Evolutionary conservation across 2,888 invertebrate species (phyloP).

Genomic region (Pristionchus exspectatus): DNA sequence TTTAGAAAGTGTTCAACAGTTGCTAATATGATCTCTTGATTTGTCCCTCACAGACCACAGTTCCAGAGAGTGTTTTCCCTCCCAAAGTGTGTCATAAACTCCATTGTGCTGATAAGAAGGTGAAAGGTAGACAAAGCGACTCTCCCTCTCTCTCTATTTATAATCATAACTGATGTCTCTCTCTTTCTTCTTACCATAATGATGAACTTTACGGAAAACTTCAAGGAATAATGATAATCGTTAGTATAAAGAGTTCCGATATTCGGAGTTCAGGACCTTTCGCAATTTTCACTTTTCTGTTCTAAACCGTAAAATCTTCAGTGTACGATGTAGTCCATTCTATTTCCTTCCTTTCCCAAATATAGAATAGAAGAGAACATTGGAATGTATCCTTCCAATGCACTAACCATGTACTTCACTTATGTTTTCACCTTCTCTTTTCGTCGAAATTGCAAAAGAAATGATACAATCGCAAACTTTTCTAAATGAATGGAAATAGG

Average conservation of each 20-base stretch:
- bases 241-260: too few relatives aligned
- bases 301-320: too few relatives aligned
- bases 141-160: not conserved
- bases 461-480: not conserved
- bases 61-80: constrained; percentile 21
- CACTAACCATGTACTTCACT: not conserved
- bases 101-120: constrained; percentile 39
- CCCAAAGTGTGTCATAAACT: constrained; percentile 7
- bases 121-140: not conserved
- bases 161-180: not conserved
- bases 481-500: not conserved
- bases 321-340: too few relatives aligned
- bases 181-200: not conserved
- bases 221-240: too few relatives aligned
- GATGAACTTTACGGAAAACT: too few relatives aligned
- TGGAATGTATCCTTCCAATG: not conserved
- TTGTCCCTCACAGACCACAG: not conserved
- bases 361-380: not conserved
- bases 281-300: too few relatives aligned
- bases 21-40: not conserved
- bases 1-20: not conserved
- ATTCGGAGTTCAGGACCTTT: too few relatives aligned
- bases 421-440: not conserved
- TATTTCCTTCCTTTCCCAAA: too few relatives aligned
- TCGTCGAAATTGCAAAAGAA: constrained; percentile 9